Percentiles rank a stretch among this genome's conserved stretches.
Conservation (phyloP, 2,888 invertebrate genomes). For the Nephrotoma flavescens region DNA sequence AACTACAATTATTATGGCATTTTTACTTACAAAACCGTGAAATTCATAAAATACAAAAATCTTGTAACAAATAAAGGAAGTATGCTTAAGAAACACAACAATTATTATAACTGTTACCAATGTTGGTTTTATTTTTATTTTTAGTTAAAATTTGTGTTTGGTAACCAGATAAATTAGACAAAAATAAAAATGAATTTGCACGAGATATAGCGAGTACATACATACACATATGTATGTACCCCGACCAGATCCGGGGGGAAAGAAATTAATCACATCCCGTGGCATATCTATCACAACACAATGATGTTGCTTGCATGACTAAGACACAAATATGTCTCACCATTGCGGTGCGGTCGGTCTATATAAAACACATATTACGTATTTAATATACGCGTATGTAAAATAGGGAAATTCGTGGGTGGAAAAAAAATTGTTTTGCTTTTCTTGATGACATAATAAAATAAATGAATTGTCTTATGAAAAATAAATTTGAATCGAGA, state of each 20-base stretch:
- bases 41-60: neutral
- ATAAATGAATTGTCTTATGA: neutral
- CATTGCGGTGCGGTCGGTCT: neutral
- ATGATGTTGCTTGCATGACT: neutral
- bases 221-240: too few species aligned
- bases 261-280: neutral
- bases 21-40: neutral
- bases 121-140: neutral
- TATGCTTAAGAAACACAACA: neutral
- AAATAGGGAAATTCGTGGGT: neutral
- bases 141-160: neutral
- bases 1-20: neutral
- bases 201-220: neutral
- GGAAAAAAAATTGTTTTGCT: neutral
- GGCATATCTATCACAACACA: neutral
- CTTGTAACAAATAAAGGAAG: neutral
- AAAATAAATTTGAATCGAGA: neutral
- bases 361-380: neutral
- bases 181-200: neutral
- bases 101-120: neutral
- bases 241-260: neutral
- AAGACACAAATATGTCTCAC: neutral
- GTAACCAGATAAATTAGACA: neutral
- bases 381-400: neutral
- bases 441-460: neutral